A percentile compares a stretch with the other conserved stretches of the same genome.
Evolutionary conservation across 2,797 vertebrate species (phyloP).

Genomic region (Alfaro cultratus): DNA sequence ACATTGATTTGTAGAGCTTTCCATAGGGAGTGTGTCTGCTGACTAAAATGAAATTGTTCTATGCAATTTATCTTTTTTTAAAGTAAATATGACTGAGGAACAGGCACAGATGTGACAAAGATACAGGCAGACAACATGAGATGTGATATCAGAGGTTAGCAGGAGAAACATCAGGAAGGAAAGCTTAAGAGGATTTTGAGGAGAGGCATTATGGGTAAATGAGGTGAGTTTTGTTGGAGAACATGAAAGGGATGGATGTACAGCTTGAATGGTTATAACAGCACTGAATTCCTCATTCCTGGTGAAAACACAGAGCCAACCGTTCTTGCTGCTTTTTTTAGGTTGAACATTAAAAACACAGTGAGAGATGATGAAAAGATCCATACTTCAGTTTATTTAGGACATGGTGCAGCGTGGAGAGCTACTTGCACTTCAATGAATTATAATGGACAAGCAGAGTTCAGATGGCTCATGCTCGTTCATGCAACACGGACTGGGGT

Average conservation of each 20-base stretch:
- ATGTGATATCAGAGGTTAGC: conserved; percentile 55
- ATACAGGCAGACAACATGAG: conserved; percentile 34
- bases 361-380: conserved; percentile 13
- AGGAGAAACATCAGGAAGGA: conserved; percentile 41
- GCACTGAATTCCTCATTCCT: conserved; percentile 69
- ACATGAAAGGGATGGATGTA: conserved; percentile 63
- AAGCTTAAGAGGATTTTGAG: conserved; percentile 37
- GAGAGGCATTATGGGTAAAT: conserved; percentile 48
- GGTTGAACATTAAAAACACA: conserved; percentile 31
- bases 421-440: conserved; percentile 55
- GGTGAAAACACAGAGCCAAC: conserved; percentile 58
- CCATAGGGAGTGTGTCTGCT: conserved; percentile 4
- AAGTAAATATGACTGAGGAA: not conserved
- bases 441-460: conserved; percentile 85
- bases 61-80: not conserved
- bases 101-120: conserved; percentile 25
- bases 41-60: conserved; percentile 45
- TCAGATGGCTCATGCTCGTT: conserved; percentile 80
- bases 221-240: conserved; percentile 62
- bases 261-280: conserved; percentile 67
- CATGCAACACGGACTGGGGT: conserved; percentile 78
- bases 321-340: conserved; percentile 49
- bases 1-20: not conserved
- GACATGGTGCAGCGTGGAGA: conserved; percentile 29
- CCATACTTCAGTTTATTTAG: conserved; percentile 23